These are phyloP conservation scores for Melanotaenia maccullochi DNA, from an alignment of 2,797 vertebrate genomes.

Conservation along the genomic window DNA sequence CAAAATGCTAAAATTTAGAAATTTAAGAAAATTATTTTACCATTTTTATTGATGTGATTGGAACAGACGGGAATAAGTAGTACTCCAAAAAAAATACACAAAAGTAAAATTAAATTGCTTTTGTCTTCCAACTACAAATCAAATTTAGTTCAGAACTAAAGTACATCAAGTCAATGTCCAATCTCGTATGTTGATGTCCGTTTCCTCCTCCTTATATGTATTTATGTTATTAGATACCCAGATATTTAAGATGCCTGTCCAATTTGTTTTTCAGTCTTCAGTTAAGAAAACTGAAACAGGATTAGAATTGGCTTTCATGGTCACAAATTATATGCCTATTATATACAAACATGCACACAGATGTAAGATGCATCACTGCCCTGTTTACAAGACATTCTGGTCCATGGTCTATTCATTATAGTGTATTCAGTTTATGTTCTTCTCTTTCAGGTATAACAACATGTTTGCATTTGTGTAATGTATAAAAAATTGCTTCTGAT, in stretches of 20 bases:
- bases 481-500: not conserved
- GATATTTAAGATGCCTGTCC: slow-evolving; percentile 11
- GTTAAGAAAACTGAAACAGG: slow-evolving; percentile 23
- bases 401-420: not conserved
- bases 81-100: slow-evolving; percentile 39
- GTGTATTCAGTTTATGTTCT: not conserved
- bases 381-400: not conserved
- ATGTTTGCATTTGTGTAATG: not conserved
- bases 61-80: slow-evolving; percentile 36
- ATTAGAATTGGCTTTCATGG: not conserved
- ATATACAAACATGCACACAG: not conserved
- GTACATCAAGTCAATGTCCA: slow-evolving; percentile 42
- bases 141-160: slow-evolving; percentile 50
- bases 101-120: slow-evolving; percentile 41
- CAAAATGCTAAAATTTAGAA: too few relatives aligned
- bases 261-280: slow-evolving; percentile 8
- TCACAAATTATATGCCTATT: not conserved
- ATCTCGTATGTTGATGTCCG: slow-evolving; percentile 38
- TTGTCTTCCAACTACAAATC: slow-evolving; percentile 53
- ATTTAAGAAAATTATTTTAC: not conserved
- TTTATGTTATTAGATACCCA: slow-evolving; percentile 16
- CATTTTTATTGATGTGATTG: slow-evolving; percentile 23
- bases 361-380: not conserved
- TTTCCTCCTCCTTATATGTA: slow-evolving; percentile 23
- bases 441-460: not conserved